These are phyloP conservation scores for Actinia tenebrosa DNA, from an alignment of 64 coral and sea anemone species.

Conservation along the genomic window DNA sequence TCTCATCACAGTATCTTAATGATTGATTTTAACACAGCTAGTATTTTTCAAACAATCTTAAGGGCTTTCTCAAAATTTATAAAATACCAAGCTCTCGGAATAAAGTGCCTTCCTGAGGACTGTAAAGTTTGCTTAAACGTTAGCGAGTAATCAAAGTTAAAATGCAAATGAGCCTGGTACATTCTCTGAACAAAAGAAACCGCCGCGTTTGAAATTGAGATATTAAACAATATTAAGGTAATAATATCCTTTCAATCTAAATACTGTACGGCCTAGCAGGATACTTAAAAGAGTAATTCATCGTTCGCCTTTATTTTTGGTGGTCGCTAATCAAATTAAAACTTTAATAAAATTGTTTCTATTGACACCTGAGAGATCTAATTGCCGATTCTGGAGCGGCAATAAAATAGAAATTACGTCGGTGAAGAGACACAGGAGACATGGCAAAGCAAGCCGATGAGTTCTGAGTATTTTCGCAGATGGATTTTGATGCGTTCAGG, in stretches of 20 bases:
- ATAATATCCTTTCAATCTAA: slow-evolving; percentile 79
- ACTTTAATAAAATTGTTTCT: slow-evolving; percentile 99
- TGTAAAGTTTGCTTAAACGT: slow-evolving; percentile 9
- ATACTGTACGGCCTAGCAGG: slow-evolving; percentile 64
- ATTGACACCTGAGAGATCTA: slow-evolving; percentile 99
- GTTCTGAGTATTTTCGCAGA: slow-evolving; percentile 87
- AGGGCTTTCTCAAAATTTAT: neutral
- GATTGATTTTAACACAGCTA: neutral
- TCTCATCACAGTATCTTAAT: slow-evolving; percentile 5
- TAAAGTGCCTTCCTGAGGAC: slow-evolving; percentile 6
- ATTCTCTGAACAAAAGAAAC: slow-evolving; percentile 72
- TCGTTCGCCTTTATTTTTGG: slow-evolving; percentile 90
- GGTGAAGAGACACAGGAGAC: slow-evolving; percentile 72
- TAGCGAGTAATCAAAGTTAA: slow-evolving; percentile 8
- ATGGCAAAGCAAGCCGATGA: slow-evolving; percentile 71
- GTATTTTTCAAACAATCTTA: neutral
- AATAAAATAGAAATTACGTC: slow-evolving; percentile 97
- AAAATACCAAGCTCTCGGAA: neutral
- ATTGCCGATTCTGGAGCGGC: slow-evolving; percentile 96
- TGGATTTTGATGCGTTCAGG: slow-evolving; percentile 41
- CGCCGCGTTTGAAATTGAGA: slow-evolving; percentile 66
- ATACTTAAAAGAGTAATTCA: slow-evolving; percentile 77
- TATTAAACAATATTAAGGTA: slow-evolving; percentile 88
- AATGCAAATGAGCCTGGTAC: slow-evolving; percentile 69
- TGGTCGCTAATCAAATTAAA: slow-evolving; percentile 98